Conservation (phyloP, 2,113 vertebrate genomes). For the Amazona guildingii region DNA sequence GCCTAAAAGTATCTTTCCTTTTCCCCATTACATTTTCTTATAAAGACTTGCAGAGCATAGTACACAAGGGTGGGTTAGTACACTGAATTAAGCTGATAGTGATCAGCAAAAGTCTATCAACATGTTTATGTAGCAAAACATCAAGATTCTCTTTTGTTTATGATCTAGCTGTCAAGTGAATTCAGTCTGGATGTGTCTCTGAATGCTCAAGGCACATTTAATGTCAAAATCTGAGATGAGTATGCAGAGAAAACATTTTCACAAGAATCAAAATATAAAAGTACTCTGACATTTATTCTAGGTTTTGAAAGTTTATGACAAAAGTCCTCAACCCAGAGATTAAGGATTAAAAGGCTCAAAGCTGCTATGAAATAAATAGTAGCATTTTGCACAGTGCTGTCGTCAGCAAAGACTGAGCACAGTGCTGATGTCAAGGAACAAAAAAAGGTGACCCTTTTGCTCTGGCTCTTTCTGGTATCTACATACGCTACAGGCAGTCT, state of each 20-base stretch:
- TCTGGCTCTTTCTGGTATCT: background rate
- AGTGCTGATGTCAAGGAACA: background rate
- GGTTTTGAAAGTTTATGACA: constrained; percentile 47
- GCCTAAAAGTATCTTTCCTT: background rate
- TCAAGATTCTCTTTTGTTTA: constrained; percentile 21
- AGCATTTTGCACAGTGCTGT: background rate
- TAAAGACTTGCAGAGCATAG: background rate
- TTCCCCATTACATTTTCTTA: background rate
- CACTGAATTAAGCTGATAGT: background rate
- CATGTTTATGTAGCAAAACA: constrained; percentile 16
- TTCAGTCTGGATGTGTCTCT: constrained; percentile 1
- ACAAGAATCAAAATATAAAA: constrained; percentile 43
- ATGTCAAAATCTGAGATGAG: constrained; percentile 13
- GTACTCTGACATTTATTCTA: constrained; percentile 63
- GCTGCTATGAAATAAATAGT: constrained; percentile 31
- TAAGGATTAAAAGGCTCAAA: constrained; percentile 50
- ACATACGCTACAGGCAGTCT: background rate
- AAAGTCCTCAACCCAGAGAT: constrained; percentile 58
- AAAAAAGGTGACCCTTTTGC: background rate
- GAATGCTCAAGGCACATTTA: constrained; percentile 33
- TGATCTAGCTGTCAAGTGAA: constrained; percentile 35
- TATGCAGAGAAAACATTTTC: constrained; percentile 37
- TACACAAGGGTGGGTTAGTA: background rate
- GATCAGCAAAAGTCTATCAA: constrained; percentile 1
- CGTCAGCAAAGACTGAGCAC: background rate